These are phyloP conservation scores for Cassiopea andromeda DNA, from an alignment of 30 jellyfish, hydroid and myxozoan species.

Conservation along the genomic window DNA sequence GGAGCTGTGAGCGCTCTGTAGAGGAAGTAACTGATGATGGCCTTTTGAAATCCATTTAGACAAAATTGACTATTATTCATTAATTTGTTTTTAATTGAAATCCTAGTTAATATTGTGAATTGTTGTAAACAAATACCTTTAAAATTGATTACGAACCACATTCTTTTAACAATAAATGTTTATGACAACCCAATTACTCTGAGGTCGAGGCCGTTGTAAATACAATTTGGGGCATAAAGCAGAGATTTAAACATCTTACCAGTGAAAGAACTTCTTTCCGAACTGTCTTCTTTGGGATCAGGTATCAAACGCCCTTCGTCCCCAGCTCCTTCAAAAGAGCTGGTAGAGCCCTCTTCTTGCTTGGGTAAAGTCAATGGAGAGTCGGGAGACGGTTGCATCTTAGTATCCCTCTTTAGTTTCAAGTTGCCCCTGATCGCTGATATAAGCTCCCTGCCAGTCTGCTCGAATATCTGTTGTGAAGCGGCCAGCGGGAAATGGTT, in stretches of 20 bases:
- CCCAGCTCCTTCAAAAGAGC: constrained; percentile 59
- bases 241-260: constrained; percentile 65
- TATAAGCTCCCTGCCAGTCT: constrained; percentile 73
- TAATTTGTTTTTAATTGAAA: constrained; percentile 37
- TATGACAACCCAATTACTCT: constrained; percentile 75
- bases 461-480: constrained; percentile 72
- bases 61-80: constrained; percentile 23
- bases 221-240: constrained; percentile 77
- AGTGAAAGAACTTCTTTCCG: constrained; percentile 64
- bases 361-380: constrained; percentile 72
- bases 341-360: constrained; percentile 68
- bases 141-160: constrained; percentile 75
- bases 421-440: constrained; percentile 71
- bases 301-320: constrained; percentile 70
- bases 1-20: background rate
- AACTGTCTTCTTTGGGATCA: constrained; percentile 52
- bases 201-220: constrained; percentile 74
- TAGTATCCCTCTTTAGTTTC: constrained; percentile 44
- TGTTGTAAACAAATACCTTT: constrained; percentile 68
- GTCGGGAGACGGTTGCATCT: constrained; percentile 78
- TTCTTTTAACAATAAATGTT: constrained; percentile 62
- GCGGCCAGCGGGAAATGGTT: constrained; percentile 81
- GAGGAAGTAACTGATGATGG: constrained; percentile 19
- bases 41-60: constrained; percentile 5
- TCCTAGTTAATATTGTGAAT: constrained; percentile 56